A percentile compares a stretch with the other conserved stretches of the same genome.
These are phyloP conservation scores for Pseudopleuronectes americanus DNA, from an alignment of 2,797 vertebrate species.

Conservation along the genomic window DNA sequence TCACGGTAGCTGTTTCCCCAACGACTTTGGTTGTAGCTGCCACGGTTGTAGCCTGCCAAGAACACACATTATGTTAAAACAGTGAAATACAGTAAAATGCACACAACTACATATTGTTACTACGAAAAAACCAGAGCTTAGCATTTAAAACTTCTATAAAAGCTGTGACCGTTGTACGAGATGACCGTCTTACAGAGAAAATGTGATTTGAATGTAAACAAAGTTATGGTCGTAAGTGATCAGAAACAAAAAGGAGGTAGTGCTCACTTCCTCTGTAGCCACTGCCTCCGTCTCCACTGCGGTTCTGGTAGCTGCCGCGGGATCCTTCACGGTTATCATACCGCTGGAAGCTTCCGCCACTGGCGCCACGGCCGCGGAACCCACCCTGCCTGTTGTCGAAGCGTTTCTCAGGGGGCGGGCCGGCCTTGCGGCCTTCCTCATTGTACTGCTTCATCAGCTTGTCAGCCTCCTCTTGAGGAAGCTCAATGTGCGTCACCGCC, in stretches of 20 bases:
- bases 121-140: too few species aligned
- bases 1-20: slow-evolving; percentile 88
- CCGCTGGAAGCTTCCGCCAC: slow-evolving; percentile 82
- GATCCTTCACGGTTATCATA: slow-evolving; percentile 85
- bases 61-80: not conserved
- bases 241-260: not conserved
- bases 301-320: slow-evolving; percentile 82
- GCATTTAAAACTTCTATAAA: too few species aligned
- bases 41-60: slow-evolving; percentile 84
- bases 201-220: too few species aligned
- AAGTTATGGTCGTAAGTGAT: not conserved
- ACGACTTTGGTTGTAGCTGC: slow-evolving; percentile 88
- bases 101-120: too few species aligned
- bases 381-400: slow-evolving; percentile 87
- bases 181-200: too few species aligned
- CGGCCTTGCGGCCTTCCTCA: slow-evolving; percentile 91
- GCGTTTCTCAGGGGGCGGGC: slow-evolving; percentile 91
- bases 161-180: too few species aligned
- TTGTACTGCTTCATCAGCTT: slow-evolving; percentile 91
- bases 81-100: not conserved
- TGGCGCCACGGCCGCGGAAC: slow-evolving; percentile 81
- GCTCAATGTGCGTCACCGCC: slow-evolving; percentile 86
- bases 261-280: slow-evolving; percentile 80
- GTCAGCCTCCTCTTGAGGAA: slow-evolving; percentile 88
- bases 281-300: slow-evolving; percentile 74